Evolutionary conservation across 2,888 invertebrate genomes (phyloP).

Genomic region (Steinernema hermaphroditum): DNA sequence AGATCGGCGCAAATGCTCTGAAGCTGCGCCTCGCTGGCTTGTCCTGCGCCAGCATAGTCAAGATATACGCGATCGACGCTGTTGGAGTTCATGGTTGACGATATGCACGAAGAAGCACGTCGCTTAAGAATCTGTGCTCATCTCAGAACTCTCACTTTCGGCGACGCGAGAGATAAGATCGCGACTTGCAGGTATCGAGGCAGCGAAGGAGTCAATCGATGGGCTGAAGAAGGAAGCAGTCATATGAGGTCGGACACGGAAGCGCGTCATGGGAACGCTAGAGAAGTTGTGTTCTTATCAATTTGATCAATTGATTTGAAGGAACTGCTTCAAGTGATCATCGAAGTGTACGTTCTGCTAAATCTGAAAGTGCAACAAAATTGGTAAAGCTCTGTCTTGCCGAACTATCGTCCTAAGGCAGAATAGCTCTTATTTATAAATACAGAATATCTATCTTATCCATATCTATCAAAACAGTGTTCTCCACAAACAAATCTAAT

Average conservation of each 20-base stretch:
- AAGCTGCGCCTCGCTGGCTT: constrained; percentile 44
- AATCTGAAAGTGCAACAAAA: not conserved
- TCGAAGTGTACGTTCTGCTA: not conserved
- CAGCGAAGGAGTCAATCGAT: not conserved
- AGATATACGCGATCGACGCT: constrained; percentile 37
- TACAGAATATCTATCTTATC: not conserved
- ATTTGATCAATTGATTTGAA: constrained; percentile 4
- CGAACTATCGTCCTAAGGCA: no score
- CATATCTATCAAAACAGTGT: not conserved
- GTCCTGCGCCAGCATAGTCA: constrained; percentile 50
- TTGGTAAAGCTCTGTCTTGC: no score
- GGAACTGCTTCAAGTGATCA: not conserved
- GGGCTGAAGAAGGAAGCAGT: not conserved
- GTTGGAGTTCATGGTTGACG: not conserved
- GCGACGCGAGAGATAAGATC: not conserved
- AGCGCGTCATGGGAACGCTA: not conserved
- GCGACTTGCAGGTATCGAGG: not conserved
- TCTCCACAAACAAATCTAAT: not conserved
- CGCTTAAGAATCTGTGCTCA: not conserved
- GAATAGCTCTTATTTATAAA: not conserved
- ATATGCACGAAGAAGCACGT: no score
- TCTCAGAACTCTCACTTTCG: not conserved
- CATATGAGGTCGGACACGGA: not conserved
- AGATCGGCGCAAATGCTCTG: constrained; percentile 39
- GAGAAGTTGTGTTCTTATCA: not conserved